Evolutionary conservation across 2,797 vertebrate species (phyloP), one percentile per base, ranked within the genome.

Genomic region (Lerista edwardsae): DNA sequence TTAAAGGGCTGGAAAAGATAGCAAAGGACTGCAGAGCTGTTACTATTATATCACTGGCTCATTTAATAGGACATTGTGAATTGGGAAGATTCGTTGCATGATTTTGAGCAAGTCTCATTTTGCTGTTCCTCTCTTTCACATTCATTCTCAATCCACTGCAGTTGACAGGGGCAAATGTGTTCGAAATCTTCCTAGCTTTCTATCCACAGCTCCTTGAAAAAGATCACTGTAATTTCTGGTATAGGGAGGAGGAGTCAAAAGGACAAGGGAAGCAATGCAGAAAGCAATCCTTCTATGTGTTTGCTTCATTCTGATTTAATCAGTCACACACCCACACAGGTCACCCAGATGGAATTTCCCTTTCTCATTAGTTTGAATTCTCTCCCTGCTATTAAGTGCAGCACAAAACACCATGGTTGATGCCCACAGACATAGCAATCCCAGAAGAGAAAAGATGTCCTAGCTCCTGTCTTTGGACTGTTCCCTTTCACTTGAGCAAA

Each of bases 351-450:
- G 41, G 83, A 80, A 77, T 79, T 85, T 80, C 75, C 64, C 81
- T 47, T 55, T 55, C 51, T 71, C n/a, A 69, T 27, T 65, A 57
- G 59, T 80, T 84, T 67, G 4, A 80, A 77, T 83, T 86, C 91
- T 89, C 72, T 67, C 8, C 0, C 82, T 8, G 55, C 0, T 80
- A 75, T 0, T 23, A 55, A n/a, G n/a, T n/a, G n/a, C n/a, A n/a
- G n/a, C n/a, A 55, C 51, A 55, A 55, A 55, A 55, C 51, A 55
- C 11, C 15, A 55, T 10, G 10, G 10, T 15, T 15, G 51, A 55
- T 55, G 51, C 51, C 15, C 51, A 15, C 51, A 15, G 2, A 55
- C 15, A 51, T 51, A 51, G 19, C 14, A 55, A 55, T 55, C 51
- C 51, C 51, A 55, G 51, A 55, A 55, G 14, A 55, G 51, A 55